Percentiles rank a stretch among this genome's conserved stretches.
These are phyloP conservation scores for Montipora capitata DNA, from an alignment of 92 coral and sea anemone species.

Conservation along the genomic window DNA sequence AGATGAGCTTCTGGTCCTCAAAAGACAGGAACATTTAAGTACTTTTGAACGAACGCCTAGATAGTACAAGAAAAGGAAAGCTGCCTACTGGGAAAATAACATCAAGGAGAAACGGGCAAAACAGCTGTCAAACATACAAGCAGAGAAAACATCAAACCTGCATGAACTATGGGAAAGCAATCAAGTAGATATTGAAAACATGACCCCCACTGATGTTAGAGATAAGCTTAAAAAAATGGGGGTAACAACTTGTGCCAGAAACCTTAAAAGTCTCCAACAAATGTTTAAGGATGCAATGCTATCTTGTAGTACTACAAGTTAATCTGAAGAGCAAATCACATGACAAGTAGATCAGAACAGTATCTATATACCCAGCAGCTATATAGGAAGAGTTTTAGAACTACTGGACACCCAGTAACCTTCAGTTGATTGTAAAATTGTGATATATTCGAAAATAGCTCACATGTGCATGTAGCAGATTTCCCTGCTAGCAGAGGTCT, in stretches of 20 bases:
- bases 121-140: background rate
- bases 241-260: constrained; percentile 27
- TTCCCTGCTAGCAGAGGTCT: no score
- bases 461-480: no score
- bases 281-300: background rate
- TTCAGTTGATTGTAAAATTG: no score
- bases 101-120: constrained; percentile 30
- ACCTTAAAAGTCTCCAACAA: constrained; percentile 28
- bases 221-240: constrained; percentile 30
- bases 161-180: background rate
- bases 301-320: background rate
- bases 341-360: no score
- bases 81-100: constrained; percentile 36
- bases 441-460: no score
- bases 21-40: constrained; percentile 50
- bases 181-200: constrained; percentile 17
- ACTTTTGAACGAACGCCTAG: constrained; percentile 44
- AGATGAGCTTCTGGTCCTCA: constrained; percentile 68
- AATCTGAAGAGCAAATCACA: no score
- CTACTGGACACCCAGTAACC: no score
- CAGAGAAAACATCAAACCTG: constrained; percentile 6
- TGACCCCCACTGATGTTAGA: constrained; percentile 45
- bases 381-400: no score
- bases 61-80: constrained; percentile 27
- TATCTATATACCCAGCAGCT: no score